Conservation (phyloP, 2,797 vertebrate genomes). For the Cyclura pinguis region DNA sequence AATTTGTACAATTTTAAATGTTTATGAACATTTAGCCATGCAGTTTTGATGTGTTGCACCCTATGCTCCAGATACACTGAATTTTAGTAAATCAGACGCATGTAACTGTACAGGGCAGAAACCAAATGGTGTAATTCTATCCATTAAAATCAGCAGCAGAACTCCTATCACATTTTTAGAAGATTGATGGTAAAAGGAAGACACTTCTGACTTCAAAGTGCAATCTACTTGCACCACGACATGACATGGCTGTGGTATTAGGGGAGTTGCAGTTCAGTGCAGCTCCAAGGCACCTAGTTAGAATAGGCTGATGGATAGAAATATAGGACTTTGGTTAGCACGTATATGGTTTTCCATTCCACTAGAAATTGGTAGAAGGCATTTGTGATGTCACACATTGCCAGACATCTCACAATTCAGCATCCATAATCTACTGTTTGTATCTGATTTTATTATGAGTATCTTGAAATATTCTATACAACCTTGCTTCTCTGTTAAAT, state of each 20-base stretch:
- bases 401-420: not conserved
- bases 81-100: not conserved
- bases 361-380: not conserved
- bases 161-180: not conserved
- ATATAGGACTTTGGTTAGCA: not conserved
- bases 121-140: not conserved
- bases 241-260: not conserved
- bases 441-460: not conserved
- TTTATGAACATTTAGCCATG: not conserved
- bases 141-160: not conserved
- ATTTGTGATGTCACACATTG: not conserved
- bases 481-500: not conserved
- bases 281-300: not conserved
- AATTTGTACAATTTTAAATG: not conserved
- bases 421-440: not conserved
- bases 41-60: too few relatives aligned
- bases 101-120: not conserved
- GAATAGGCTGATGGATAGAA: not conserved
- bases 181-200: not conserved
- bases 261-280: not conserved
- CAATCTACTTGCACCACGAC: not conserved
- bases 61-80: not conserved
- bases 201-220: not conserved
- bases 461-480: not conserved
- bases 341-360: not conserved